A percentile compares a stretch with the other conserved stretches of the same genome.
Conservation (phyloP, 2,797 vertebrate species). For the Protosalanx chinensis region DNA sequence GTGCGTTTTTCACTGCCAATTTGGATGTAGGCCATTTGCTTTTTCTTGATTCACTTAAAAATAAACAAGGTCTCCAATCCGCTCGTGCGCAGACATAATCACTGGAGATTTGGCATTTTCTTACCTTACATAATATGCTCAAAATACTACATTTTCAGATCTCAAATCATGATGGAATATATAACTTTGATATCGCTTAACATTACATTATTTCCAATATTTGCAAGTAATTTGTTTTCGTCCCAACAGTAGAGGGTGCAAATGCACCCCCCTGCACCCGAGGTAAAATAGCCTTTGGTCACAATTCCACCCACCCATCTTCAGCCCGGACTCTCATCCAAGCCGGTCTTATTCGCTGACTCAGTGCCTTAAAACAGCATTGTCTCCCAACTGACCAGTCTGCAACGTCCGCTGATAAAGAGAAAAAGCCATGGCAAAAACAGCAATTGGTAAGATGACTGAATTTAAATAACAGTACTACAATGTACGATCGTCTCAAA, state of each 20-base stretch:
- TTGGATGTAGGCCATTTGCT: background rate
- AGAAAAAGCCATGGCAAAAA: conserved; percentile 74
- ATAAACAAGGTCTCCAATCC: conserved; percentile 52
- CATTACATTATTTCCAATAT: no score
- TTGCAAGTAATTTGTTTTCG: no score
- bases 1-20: background rate
- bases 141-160: no score
- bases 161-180: no score
- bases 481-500: no score
- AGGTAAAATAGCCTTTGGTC: background rate
- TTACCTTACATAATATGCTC: no score
- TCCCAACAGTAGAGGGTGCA: no score
- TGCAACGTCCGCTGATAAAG: conserved; percentile 57
- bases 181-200: no score
- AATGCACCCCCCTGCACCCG: no score
- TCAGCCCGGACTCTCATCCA: conserved; percentile 46
- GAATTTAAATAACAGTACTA: background rate
- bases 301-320: conserved; percentile 46
- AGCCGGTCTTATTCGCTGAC: conserved; percentile 72
- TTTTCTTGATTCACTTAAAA: conserved; percentile 40
- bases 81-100: conserved; percentile 54
- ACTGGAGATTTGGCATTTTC: no score
- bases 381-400: conserved; percentile 62
- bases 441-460: conserved; percentile 70
- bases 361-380: conserved; percentile 79